A percentile compares a stretch with the other conserved stretches of the same genome.
Evolutionary conservation across 2,113 vertebrate species (phyloP).

Genomic region (Sander lucioperca): DNA sequence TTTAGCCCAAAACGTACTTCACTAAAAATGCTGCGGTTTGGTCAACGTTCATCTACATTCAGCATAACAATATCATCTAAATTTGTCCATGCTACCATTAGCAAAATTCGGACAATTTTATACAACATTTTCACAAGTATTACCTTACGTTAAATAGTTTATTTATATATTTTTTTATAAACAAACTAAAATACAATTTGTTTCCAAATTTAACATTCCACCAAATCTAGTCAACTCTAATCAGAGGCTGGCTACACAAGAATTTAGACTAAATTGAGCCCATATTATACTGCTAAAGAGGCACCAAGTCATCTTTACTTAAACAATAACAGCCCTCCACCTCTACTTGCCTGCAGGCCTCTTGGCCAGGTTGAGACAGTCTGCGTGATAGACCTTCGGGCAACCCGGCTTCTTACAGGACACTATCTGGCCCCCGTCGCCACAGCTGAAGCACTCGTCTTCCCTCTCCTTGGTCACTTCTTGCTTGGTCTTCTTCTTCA

Average conservation of each 20-base stretch:
- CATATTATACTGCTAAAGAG: too few species aligned
- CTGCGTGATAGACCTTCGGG: slow-evolving; percentile 97
- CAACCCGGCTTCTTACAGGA: slow-evolving; percentile 98
- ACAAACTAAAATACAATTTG: not conserved
- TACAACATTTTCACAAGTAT: not conserved
- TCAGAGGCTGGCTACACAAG: not conserved
- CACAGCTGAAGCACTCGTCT: slow-evolving; percentile 98
- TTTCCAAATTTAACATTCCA: not conserved
- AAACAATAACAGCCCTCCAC: not conserved
- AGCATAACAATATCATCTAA: not conserved
- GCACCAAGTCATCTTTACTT: not conserved
- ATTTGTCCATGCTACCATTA: not conserved
- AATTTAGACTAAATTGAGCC: not conserved
- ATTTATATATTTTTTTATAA: not conserved
- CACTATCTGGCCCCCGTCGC: slow-evolving; percentile 95
- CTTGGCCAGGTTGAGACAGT: slow-evolving; percentile 97
- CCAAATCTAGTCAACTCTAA: not conserved
- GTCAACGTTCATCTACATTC: not conserved
- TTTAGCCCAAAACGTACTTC: not conserved
- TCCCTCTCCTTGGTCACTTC: slow-evolving; percentile 94
- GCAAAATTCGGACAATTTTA: not conserved
- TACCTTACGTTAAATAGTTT: not conserved
- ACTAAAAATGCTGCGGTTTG: not conserved
- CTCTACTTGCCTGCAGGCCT: slow-evolving; percentile 91
- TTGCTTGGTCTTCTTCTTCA: slow-evolving; percentile 91